Evolutionary conservation across 1,140 invertebrate species (phyloP), one percentile per base, ranked within the genome.

Genomic region (Spodoptera litura): DNA sequence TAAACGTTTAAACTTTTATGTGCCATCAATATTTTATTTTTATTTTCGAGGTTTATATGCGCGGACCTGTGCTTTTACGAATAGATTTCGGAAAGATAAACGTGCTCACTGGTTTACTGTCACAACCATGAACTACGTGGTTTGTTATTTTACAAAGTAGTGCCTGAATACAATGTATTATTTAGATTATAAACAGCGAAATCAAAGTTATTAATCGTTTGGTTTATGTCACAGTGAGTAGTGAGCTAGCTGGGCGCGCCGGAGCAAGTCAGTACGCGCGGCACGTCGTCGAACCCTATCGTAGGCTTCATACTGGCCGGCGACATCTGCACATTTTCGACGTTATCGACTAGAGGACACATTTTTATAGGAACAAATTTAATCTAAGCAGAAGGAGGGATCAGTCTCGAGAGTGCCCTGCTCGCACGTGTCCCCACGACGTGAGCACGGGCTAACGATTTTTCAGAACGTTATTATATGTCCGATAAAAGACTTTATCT

Each of bases 341-440:
- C 88, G 88, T 91, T 92, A 93, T 91, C 89, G 89, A 93, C 82
- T 91, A 73, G 85, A 88, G 87, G 86, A 87, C 88, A 89, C 89
- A 92, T 92, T 92, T 93, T 92, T 91, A 92, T 91, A 89, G 87
- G 92, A 92, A 90, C 91, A 91, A 94, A 92, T 92, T 92, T 94
- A 94, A 94, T 93, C 90, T 94, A 91, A 91, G 91, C 87, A 92
- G 85, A 87, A 87, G 84, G 82, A 92, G 89, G 91, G 92, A 91
- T 92, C 91, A 92, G 92, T 94, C 92, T 92, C 90, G 78, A 79
- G 90, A 91, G 92, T 91, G 85, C 87, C 86, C 81, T 85, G 84
- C 62, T 84, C 87, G 90, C 89, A 93, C 90, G 92, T 92, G 88
- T 89, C 80, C 70, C 71, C 59, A 59, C 81, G 89, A 90, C 89